Evolutionary conservation across 2,888 invertebrate species (phyloP).

Genomic region (Neuroscelio doddi): DNA sequence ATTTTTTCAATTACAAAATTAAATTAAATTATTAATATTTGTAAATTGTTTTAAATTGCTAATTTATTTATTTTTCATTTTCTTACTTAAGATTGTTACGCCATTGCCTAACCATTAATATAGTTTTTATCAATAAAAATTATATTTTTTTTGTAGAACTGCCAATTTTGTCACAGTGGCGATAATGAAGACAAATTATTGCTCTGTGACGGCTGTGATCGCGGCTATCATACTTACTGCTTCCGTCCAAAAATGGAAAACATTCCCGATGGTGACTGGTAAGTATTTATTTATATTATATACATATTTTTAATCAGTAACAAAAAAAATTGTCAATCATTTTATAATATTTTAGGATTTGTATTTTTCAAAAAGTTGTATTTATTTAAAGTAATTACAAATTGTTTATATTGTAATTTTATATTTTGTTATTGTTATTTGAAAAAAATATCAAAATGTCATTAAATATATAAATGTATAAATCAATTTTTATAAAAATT

Average conservation of each 20-base stretch:
- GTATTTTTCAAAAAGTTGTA: no score
- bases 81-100: conserved; percentile 32
- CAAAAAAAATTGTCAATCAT: no score
- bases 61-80: background rate
- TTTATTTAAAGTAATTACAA: no score
- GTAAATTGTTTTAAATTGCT: background rate
- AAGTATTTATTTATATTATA: no score
- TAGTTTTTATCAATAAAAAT: no score
- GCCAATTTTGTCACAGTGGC: conserved; percentile 97
- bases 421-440: no score
- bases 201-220: conserved; percentile 97
- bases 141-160: conserved; percentile 84
- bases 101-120: no score
- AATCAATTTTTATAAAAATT: no score
- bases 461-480: background rate
- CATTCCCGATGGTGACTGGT: conserved; percentile 99
- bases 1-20: no score
- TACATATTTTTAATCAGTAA: no score
- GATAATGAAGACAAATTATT: conserved; percentile 96
- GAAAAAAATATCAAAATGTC: background rate
- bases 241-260: conserved; percentile 97
- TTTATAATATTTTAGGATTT: no score
- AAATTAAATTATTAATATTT: background rate
- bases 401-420: no score
- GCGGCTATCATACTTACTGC: conserved; percentile 98